Percentiles rank a stretch among this genome's conserved stretches.
These are phyloP conservation scores for Temnothorax curvispinosus DNA, from an alignment of 1,140 invertebrate species.

Conservation along the genomic window DNA sequence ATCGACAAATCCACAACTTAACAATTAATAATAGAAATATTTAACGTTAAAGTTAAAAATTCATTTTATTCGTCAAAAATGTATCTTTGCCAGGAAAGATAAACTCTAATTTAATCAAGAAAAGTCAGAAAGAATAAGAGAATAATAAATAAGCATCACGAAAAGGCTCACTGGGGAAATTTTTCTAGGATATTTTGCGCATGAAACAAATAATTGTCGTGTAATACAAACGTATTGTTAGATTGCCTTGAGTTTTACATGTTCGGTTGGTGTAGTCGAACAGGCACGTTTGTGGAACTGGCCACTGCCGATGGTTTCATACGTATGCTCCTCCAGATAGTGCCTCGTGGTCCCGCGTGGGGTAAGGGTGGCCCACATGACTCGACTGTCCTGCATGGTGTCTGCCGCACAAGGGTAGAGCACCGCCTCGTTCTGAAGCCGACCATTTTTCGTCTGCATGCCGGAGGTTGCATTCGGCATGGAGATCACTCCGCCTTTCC, in stretches of 20 bases:
- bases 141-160: not conserved
- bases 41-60: not conserved
- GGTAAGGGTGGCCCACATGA: slow-evolving; percentile 93
- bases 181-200: not conserved
- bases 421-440: slow-evolving; percentile 85
- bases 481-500: slow-evolving; percentile 80
- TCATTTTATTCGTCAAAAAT: not conserved
- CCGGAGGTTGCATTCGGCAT: slow-evolving; percentile 77
- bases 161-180: not conserved
- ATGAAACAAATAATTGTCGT: slow-evolving; percentile 9
- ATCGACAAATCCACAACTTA: not conserved
- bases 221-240: slow-evolving; percentile 73
- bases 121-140: not conserved
- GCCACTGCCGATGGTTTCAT: slow-evolving; percentile 90
- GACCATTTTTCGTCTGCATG: slow-evolving; percentile 79
- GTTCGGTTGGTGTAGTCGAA: slow-evolving; percentile 80
- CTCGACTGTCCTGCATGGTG: slow-evolving; percentile 87
- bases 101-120: not conserved
- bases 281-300: slow-evolving; percentile 76
- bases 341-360: slow-evolving; percentile 90
- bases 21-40: not conserved
- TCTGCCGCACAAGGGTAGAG: slow-evolving; percentile 85
- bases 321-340: slow-evolving; percentile 89
- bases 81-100: not conserved
- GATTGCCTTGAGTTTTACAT: slow-evolving; percentile 85